Evolutionary conservation across 2,888 invertebrate genomes (phyloP).

Genomic region (Odontomyia ornata): DNA sequence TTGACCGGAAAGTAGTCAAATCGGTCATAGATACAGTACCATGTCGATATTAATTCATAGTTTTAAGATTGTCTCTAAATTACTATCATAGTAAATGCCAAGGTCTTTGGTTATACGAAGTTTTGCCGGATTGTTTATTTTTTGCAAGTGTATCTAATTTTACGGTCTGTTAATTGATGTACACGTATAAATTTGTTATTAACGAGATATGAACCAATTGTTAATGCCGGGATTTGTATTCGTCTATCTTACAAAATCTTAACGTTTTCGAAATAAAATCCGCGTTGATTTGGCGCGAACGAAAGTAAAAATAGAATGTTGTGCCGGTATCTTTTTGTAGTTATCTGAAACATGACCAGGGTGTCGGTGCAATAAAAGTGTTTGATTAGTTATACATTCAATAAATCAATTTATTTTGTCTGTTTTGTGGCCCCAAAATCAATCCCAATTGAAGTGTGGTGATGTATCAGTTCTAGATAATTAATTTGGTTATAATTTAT

Average conservation of each 20-base stretch:
- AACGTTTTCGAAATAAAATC: not conserved
- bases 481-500: not conserved
- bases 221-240: not conserved
- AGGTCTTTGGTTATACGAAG: constrained; percentile 1
- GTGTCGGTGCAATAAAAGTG: not conserved
- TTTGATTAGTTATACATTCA: not conserved
- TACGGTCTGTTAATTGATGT: constrained; percentile 37
- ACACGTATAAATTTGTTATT: not conserved
- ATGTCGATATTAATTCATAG: not conserved
- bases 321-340: not conserved
- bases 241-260: not conserved
- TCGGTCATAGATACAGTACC: too few relatives aligned
- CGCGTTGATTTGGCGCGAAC: not conserved
- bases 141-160: not conserved
- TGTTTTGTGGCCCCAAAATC: not conserved
- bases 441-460: not conserved
- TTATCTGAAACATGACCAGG: not conserved
- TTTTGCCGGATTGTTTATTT: constrained; percentile 24
- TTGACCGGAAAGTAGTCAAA: too few relatives aligned
- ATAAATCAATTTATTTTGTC: constrained; percentile 6
- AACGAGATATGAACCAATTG: not conserved
- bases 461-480: not conserved
- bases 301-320: constrained; percentile 1
- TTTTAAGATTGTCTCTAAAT: not conserved
- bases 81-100: constrained; percentile 30